Base-by-base conservation (phyloP, 2,113 vertebrate genomes). In the Eonycteris spelaea region DNA sequence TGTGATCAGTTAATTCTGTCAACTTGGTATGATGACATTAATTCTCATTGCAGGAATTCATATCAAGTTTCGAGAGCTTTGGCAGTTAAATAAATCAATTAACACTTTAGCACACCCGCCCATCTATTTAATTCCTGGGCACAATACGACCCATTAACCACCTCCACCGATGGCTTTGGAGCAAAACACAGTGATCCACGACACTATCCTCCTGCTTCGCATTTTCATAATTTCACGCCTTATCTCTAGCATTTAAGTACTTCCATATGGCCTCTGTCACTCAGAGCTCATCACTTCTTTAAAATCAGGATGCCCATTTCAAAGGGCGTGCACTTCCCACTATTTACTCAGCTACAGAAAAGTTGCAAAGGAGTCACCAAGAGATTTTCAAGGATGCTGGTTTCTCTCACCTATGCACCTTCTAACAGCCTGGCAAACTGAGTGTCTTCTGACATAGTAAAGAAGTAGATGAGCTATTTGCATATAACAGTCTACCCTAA, bases 21-120 rank as follows among this genome's bases (percentile, higher is more conserved):
- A 55, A 24, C 19, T 48, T 65, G 38, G 18, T 7, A n/a, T 83
- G 28, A 73, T 11, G n/a, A 71, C 19, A 24, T 59, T 51, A 33
- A 45, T 65, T 55, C 55, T 90, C 40, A 55, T 43, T 43, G 38
- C 26, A 48, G 26, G 21, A 28, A 79, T 88, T 84, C 10, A 63
- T 15, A 13, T 35, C 22, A 73, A 35, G 48, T 68, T 51, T 85
- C 5, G 67, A 75, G 67, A 70, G 67, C 80, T 53, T 70, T 40
- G 30, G 43, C 6, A 75, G 73, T n/a, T 80, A 92, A 74, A 70
- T 65, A 74, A 88, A 74, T 85, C 61, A 94, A 78, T 88, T 11
- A 48, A 35, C 57, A 51, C 40, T 63, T 83, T n/a, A 67, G 71
- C 28, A 61, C 19, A n/a, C 40, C 22, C 24, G 22, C 51, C 43